These are phyloP conservation scores for Falco cherrug DNA, from an alignment of 2,797 vertebrate genomes.

Conservation along the genomic window DNA sequence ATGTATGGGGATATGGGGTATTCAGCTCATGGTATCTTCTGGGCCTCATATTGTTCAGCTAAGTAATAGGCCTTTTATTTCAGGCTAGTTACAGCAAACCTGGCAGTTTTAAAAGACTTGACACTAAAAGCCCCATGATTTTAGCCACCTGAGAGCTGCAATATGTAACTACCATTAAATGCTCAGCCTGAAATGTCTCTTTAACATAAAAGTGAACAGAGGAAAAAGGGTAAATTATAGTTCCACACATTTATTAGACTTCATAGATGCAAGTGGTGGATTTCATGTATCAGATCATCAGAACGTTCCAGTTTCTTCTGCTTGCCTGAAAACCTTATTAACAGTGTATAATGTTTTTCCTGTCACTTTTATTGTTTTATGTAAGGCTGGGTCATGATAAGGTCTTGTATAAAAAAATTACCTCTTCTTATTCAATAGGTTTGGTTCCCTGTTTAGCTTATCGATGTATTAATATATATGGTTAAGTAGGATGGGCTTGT, in stretches of 20 bases:
- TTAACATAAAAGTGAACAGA: neutral
- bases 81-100: neutral
- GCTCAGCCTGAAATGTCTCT: neutral
- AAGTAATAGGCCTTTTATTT: neutral
- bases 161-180: neutral
- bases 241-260: neutral
- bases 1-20: neutral
- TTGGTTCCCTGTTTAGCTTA: neutral
- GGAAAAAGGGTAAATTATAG: neutral
- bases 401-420: neutral
- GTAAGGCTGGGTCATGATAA: neutral
- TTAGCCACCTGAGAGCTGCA: neutral
- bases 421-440: neutral
- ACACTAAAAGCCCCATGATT: neutral
- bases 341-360: neutral
- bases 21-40: neutral
- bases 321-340: constrained; percentile 11
- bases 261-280: neutral
- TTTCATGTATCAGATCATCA: neutral
- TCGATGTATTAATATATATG: neutral
- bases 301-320: neutral
- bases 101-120: neutral
- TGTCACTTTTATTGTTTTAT: neutral
- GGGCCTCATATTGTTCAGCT: neutral
- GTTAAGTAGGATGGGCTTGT: neutral